Evolutionary conservation across 2,797 vertebrate species (phyloP), one percentile per base, ranked within the genome.

Genomic region (Hephaestus fuliginosus): DNA sequence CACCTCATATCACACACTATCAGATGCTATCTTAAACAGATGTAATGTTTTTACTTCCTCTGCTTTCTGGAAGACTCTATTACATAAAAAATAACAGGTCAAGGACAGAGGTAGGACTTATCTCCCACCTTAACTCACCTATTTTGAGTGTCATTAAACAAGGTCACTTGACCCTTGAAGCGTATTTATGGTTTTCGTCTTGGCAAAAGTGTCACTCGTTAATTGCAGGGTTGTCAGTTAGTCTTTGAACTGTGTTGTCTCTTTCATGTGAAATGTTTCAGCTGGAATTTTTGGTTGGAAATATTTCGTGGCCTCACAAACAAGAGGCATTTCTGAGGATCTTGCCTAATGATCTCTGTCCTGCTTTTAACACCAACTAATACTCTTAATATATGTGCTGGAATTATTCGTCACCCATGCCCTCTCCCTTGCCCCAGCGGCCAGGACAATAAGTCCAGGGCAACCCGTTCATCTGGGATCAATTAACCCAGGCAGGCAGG

Each of bases 381-480:
- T 52, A 43, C 7, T 9, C 6, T 56, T 73, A 41, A 62, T 75
- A 76, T 53, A 3, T 3, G n/a, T 41, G 14, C 55, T 48, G 44
- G 76, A 43, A 30, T 64, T 46, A 56, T 78, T 77, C 10, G 18
- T 73, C 58, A n/a, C 58, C 74, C 48, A 1, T 69, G 43, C 74
- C 68, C 55, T 79, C 15, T 52, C 61, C 18, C 12, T 62, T 61
- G 61, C 70, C 57, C 73, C 46, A 51, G 53, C 25, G 14, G 70
- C 68, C 65, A 68, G 80, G 74, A 86, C 79, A 86, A 52, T 79
- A 55, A 86, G 80, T 87, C 67, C 70, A 39, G 85, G 85, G 80
- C 78, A 78, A 71, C 82, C 69, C 39, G 1, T 86, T 93, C 89
- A 91, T 93, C 88, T 93, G 92, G 93, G 91, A 92, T 92, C 91